Conservation (phyloP, 1,140 invertebrate species). For the Polyergus mexicanus region DNA sequence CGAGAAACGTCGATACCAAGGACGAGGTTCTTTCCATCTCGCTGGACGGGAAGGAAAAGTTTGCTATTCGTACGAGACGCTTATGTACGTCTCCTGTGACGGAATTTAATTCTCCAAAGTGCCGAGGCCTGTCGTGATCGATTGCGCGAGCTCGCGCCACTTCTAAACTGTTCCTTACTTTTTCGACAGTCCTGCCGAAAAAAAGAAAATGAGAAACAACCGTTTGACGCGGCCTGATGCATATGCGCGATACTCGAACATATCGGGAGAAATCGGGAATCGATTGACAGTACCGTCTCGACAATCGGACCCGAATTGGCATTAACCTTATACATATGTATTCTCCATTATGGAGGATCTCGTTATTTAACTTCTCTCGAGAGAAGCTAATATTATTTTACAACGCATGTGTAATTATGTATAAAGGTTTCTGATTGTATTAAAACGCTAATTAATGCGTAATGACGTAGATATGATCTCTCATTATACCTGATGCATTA, state of each 20-base stretch:
- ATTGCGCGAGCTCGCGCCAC: constrained; percentile 46
- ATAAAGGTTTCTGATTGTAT: constrained; percentile 27
- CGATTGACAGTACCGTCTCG: not conserved
- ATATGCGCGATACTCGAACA: constrained; percentile 4
- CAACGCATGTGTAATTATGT: constrained; percentile 29
- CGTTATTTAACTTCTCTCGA: constrained; percentile 18
- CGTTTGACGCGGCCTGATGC: constrained; percentile 18
- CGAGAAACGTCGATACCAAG: constrained; percentile 58
- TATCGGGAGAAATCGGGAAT: not conserved
- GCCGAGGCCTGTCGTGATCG: constrained; percentile 61
- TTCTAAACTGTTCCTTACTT: constrained; percentile 47
- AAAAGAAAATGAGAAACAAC: constrained; percentile 9
- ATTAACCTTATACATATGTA: constrained; percentile 15
- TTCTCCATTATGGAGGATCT: not conserved
- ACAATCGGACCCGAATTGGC: constrained; percentile 9
- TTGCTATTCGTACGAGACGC: constrained; percentile 55
- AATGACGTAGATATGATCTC: constrained; percentile 28
- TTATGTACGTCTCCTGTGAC: constrained; percentile 54
- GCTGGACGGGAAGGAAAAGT: constrained; percentile 58
- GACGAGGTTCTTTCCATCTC: constrained; percentile 50
- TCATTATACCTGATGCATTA: constrained; percentile 33
- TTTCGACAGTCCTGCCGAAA: constrained; percentile 23
- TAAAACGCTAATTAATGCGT: constrained; percentile 45
- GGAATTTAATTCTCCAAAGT: constrained; percentile 67
- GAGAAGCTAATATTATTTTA: constrained; percentile 31